Percentiles rank a stretch among this genome's conserved stretches.
These are phyloP conservation scores for Pseudolaguvia tuberculata DNA, from an alignment of 2,113 vertebrate genomes.

Conservation along the genomic window DNA sequence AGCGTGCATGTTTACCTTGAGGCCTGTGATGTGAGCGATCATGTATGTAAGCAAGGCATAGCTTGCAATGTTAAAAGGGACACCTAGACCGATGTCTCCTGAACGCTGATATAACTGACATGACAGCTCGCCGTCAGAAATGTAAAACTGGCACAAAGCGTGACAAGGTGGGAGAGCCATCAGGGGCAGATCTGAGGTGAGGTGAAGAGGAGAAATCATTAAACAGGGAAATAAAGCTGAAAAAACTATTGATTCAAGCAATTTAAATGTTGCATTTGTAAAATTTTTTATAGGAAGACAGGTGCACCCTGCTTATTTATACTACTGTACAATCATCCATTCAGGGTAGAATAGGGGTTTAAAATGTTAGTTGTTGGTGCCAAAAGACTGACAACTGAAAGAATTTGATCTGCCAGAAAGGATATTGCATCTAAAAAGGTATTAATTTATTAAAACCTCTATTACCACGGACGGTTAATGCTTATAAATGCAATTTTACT, in stretches of 20 bases:
- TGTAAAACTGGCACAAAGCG: slow-evolving; percentile 93
- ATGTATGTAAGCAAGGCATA: slow-evolving; percentile 93
- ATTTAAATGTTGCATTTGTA: background rate
- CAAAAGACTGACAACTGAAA: no score
- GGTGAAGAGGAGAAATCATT: background rate
- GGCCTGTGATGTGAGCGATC: slow-evolving; percentile 90
- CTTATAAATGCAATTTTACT: no score
- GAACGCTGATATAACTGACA: slow-evolving; percentile 96
- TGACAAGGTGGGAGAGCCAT: slow-evolving; percentile 97
- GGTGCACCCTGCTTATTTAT: no score
- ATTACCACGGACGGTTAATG: no score
- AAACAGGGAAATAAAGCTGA: background rate
- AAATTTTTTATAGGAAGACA: background rate
- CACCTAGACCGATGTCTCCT: slow-evolving; percentile 92
- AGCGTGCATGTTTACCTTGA: slow-evolving; percentile 71
- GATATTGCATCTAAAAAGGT: no score
- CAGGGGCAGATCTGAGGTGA: slow-evolving; percentile 75
- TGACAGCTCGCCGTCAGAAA: slow-evolving; percentile 84
- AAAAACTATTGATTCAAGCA: background rate
- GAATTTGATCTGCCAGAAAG: no score
- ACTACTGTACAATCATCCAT: no score
- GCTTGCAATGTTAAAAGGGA: slow-evolving; percentile 97
- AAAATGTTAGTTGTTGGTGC: no score
- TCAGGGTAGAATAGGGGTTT: no score
- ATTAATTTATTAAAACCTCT: no score